Evolutionary conservation across 2,888 invertebrate species (phyloP).

Genomic region (Gandaritis pyraliata): DNA sequence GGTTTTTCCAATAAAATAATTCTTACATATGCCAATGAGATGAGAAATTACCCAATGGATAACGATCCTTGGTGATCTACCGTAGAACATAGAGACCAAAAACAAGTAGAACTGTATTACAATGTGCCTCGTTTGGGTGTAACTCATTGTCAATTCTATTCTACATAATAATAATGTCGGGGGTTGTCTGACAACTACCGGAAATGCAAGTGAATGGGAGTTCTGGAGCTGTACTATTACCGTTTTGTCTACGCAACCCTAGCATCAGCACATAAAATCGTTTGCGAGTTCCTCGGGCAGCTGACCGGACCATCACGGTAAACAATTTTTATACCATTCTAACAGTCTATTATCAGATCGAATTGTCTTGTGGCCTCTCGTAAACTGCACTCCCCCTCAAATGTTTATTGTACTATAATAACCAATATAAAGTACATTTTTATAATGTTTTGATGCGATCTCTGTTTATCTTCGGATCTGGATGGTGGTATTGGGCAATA

Average conservation of each 20-base stretch:
- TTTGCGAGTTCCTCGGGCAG: conserved; percentile 31
- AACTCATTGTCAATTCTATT: too few relatives aligned
- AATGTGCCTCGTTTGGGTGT: too few relatives aligned
- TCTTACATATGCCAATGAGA: too few relatives aligned
- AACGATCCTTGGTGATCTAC: too few relatives aligned
- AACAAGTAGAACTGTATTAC: too few relatives aligned
- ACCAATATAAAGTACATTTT: conserved; percentile 72
- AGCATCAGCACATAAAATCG: conserved; percentile 24
- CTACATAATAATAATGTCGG: too few relatives aligned
- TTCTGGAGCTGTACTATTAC: too few relatives aligned
- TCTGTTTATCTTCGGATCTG: conserved; percentile 73
- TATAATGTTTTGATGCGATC: conserved; percentile 70
- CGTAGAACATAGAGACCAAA: too few relatives aligned
- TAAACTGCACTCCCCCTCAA: conserved; percentile 51
- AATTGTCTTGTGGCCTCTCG: conserved; percentile 61
- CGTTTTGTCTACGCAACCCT: conserved; percentile 27
- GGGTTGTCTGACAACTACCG: too few relatives aligned
- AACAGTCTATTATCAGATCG: conserved; percentile 67
- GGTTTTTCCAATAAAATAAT: too few relatives aligned
- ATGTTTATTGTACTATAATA: conserved; percentile 76
- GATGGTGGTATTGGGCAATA: conserved; percentile 57
- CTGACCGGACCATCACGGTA: conserved; percentile 53
- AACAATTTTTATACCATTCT: conserved; percentile 69
- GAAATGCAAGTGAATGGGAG: too few relatives aligned
- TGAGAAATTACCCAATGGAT: too few relatives aligned